Conservation (phyloP, 2,888 invertebrate genomes). For the Macrophya alboannulata region DNA sequence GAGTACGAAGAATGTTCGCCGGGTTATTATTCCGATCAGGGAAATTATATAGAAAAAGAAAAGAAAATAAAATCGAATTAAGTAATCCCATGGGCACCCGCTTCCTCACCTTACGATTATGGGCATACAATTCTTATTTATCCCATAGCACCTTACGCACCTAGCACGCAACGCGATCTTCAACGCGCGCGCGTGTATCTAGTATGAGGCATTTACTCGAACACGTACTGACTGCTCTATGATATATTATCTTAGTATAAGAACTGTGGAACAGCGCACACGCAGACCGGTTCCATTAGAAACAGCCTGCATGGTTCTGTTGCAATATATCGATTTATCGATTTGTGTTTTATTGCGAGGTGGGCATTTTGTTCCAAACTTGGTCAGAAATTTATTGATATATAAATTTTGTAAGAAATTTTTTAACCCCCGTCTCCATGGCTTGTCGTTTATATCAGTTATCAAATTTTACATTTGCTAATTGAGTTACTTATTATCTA, state of each 20-base stretch:
- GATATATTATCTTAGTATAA: constrained; percentile 37
- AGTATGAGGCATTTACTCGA: constrained; percentile 29
- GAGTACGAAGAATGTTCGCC: neutral
- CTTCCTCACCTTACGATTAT: neutral
- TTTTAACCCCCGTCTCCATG: constrained; percentile 18
- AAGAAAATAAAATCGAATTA: neutral
- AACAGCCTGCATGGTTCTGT: constrained; percentile 27
- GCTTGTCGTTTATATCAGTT: neutral
- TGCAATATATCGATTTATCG: constrained; percentile 53
- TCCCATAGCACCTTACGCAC: constrained; percentile 32
- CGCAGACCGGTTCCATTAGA: constrained; percentile 53
- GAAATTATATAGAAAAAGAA: neutral
- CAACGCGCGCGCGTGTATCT: neutral
- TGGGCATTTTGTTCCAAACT: constrained; percentile 39
- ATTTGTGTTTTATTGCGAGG: constrained; percentile 20
- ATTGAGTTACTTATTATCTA: constrained; percentile 49
- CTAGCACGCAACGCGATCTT: constrained; percentile 24
- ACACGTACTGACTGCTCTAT: constrained; percentile 37
- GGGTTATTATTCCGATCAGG: neutral
- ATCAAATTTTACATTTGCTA: neutral
- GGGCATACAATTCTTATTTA: neutral
- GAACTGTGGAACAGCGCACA: constrained; percentile 45
- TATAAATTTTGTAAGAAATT: neutral
- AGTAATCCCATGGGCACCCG: constrained; percentile 17
- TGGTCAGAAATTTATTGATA: constrained; percentile 24